Conservation (phyloP, 2,797 vertebrate species). For the Pygocentrus nattereri region DNA sequence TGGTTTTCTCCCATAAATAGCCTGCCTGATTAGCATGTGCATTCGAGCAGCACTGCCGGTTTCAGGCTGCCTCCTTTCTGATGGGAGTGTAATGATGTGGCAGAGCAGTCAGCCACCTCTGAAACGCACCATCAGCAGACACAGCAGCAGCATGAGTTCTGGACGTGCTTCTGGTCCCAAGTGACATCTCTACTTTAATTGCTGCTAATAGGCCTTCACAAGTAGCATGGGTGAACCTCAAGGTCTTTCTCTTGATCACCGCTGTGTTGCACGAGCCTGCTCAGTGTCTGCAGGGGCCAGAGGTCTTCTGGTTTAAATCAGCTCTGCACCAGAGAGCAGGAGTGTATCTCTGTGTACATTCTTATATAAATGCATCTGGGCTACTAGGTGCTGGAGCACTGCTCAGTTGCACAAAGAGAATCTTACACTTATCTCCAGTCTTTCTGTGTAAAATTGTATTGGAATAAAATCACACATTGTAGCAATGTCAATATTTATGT, state of each 20-base stretch:
- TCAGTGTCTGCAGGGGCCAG: conserved; percentile 12
- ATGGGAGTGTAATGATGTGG: conserved; percentile 58
- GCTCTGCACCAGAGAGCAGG: background rate
- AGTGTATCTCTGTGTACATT: conserved; percentile 25
- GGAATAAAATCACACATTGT: background rate
- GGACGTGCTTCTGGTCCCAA: conserved; percentile 54
- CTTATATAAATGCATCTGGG: background rate
- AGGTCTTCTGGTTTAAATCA: conserved; percentile 44
- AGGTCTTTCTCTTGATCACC: conserved; percentile 26
- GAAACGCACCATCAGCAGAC: conserved; percentile 41
- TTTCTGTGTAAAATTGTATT: background rate
- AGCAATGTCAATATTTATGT: background rate
- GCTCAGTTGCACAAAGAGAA: background rate
- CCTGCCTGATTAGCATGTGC: conserved; percentile 23
- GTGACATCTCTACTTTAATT: conserved; percentile 64
- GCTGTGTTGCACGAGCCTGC: conserved; percentile 33
- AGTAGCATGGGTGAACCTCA: conserved; percentile 57
- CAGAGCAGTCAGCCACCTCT: conserved; percentile 47
- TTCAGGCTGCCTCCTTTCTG: conserved; percentile 36
- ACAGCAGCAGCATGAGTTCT: conserved; percentile 43
- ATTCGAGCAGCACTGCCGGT: conserved; percentile 3
- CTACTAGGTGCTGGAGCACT: background rate
- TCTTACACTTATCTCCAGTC: background rate
- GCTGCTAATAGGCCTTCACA: conserved; percentile 72
- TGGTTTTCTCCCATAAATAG: conserved; percentile 28